Evolutionary conservation across 2,113 vertebrate species (phyloP), one percentile per base, ranked within the genome.

Genomic region (Ophthalmolycus amberensis): DNA sequence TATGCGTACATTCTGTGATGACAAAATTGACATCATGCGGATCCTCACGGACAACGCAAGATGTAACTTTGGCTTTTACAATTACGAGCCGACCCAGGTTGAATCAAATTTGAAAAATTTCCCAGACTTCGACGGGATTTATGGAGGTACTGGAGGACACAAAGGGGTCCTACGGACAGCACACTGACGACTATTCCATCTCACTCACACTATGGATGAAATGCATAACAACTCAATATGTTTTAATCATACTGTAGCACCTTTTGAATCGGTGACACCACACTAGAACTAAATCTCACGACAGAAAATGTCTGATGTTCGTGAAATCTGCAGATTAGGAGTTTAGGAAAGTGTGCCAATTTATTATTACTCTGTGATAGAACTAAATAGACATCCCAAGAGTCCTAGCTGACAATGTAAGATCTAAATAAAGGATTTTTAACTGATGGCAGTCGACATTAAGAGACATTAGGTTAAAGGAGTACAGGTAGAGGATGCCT

Each of bases 341-440:
- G 59, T 74, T 65, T 9, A 59, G 38, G 25, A 54, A 44, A 62
- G 71, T 38, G 9, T 6, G 29, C n/a, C 72, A 40, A 82, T 22
- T 4, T 32, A 56, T 29, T 32, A 16, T 48, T n/a, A 62, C 6
- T 14, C 3, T 2, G 1, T 46, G 29, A 54, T n/a, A 9, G 29
- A 56, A 34, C 62, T 68, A 40, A 59, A n/a, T 2, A 25, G 58
- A 69, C n/a, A 12, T 67, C 62, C 62, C 42, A 5, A 27, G 69
- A 78, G 75, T 71, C 52, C 56, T 29, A 42, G 56, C 81, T 75
- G 83, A 87, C 69, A n/a, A 38, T n/a, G 69, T 66, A 71, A 82
- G 44, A 58, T 58, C 64, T 27, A 44, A 71, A 83, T 50, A 65
- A 4, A 44, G 44, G 29, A 1, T 34, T 83, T 12, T 77, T 69